Percentiles rank a stretch among this genome's conserved stretches.
phyloP scores from a whole-genome alignment of 1,140 invertebrate species.

The Pachyrhynchus sulphureomaculatus region DNA sequence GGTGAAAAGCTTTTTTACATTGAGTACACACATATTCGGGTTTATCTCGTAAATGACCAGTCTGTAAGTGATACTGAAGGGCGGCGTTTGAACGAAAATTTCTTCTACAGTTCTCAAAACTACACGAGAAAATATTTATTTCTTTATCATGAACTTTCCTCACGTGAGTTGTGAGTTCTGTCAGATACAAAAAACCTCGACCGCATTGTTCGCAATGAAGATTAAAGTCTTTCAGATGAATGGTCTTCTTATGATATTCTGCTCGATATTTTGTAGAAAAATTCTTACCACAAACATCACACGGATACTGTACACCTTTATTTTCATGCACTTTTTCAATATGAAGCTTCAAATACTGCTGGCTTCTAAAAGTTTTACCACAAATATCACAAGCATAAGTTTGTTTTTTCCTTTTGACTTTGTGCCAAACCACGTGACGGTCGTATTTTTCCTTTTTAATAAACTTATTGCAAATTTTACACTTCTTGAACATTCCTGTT shows the following conservation, averaged over 20 bases:
- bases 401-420: slow-evolving; percentile 16
- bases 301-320: slow-evolving; percentile 45
- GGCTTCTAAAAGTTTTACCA: slow-evolving; percentile 10
- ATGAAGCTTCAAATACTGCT: slow-evolving; percentile 13
- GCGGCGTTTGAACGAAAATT: slow-evolving; percentile 14
- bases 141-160: slow-evolving; percentile 26
- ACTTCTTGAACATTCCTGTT: neutral
- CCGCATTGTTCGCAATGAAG: slow-evolving; percentile 29
- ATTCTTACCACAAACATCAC: slow-evolving; percentile 69
- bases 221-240: slow-evolving; percentile 28
- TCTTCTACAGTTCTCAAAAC: neutral
- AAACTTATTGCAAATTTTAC: slow-evolving; percentile 12
- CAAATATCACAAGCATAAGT: slow-evolving; percentile 2
- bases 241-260: slow-evolving; percentile 49
- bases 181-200: slow-evolving; percentile 11
- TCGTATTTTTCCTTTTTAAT: slow-evolving; percentile 18
- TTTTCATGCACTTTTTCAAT: slow-evolving; percentile 49
- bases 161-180: slow-evolving; percentile 11
- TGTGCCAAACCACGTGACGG: slow-evolving; percentile 14
- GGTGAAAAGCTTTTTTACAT: slow-evolving; percentile 35
- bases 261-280: slow-evolving; percentile 62
- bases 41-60: slow-evolving; percentile 16
- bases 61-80: slow-evolving; percentile 21
- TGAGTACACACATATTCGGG: slow-evolving; percentile 28
- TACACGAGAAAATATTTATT: slow-evolving; percentile 2